These are phyloP conservation scores for Trididemnum nubilum DNA, from an alignment of 23 tunicate genomes.

Conservation along the genomic window DNA sequence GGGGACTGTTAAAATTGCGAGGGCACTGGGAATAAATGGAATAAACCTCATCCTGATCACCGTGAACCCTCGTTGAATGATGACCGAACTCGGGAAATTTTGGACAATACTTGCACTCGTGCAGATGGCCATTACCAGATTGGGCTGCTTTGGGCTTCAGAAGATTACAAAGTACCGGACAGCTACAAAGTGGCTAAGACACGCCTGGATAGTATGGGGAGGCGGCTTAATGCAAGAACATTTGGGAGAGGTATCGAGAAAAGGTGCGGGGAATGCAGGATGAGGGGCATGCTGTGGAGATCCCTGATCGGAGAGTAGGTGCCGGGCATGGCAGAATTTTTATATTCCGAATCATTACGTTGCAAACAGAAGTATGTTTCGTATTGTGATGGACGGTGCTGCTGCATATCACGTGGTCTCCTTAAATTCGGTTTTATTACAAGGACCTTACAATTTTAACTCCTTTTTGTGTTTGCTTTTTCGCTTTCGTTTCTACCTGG, in stretches of 20 bases:
- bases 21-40: conserved; percentile 1
- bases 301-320: background rate
- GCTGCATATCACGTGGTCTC: background rate
- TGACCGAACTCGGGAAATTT: background rate
- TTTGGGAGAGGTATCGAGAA: background rate
- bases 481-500: background rate
- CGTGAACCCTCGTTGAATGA: background rate
- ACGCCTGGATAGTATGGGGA: background rate
- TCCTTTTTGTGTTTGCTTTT: background rate
- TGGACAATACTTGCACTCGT: background rate
- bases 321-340: background rate
- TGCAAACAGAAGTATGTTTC: background rate
- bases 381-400: background rate
- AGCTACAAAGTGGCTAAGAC: background rate
- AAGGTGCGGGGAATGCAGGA: background rate
- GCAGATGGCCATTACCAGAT: conserved; percentile 2
- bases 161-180: background rate
- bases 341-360: background rate
- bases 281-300: background rate
- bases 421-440: background rate
- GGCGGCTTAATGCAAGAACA: background rate
- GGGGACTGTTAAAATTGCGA: background rate
- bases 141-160: background rate
- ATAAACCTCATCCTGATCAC: background rate
- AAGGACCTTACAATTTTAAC: conserved; percentile 5